Base-by-base conservation (phyloP, 2,888 invertebrate genomes). In the Nephrocerus scutellatus region DNA sequence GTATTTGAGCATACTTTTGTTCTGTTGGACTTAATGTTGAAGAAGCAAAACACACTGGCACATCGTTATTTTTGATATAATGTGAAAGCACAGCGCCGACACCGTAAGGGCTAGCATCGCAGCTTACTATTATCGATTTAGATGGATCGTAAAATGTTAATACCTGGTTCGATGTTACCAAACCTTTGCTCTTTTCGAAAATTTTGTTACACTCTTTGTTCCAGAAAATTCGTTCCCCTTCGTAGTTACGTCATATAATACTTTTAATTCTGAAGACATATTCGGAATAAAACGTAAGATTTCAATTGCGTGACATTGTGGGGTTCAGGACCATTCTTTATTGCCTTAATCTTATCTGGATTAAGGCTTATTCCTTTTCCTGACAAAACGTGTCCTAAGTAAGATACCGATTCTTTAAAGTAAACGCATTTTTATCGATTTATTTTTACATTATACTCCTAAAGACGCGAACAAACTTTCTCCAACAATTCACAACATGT, bases 361-460 rank as follows among this genome's bases (percentile, higher is more conserved):
- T 36, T 39, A 12, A 47, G 44, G 8, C 36, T 19, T 18, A 49
- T 44, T 26, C 28, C 38, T 9, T 37, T 24, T n/a, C n/a, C 20
- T 6, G 19, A 26, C 8, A 49, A 30, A 3, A 18, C 23, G 19
- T 49, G 46, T 6, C 47, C 49, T 24, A 49, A 39, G 38, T 43
- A 47, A 5, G 35, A 16, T 22, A 45, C 35, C 3, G 10, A 29
- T 32, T 22, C 6, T 29, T 35, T 24, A 15, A 49, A 39, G 36
- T 47, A 48, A 26, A 36, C 31, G 41, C 45, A 47, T 43, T 49
- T 47, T 9, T 30, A 25, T n/a, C 37, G 19, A 25, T 47, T 47
- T 6, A 44, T 14, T 9, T 22, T 25, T 1, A 49, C 41, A 16
- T 48, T 43, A n/a, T 37, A 21, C 12, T 30, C 18, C 3, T 23